Evolutionary conservation across 2,113 vertebrate genomes (phyloP), one percentile per base, ranked within the genome.

Genomic region (Actinemys pallida): DNA sequence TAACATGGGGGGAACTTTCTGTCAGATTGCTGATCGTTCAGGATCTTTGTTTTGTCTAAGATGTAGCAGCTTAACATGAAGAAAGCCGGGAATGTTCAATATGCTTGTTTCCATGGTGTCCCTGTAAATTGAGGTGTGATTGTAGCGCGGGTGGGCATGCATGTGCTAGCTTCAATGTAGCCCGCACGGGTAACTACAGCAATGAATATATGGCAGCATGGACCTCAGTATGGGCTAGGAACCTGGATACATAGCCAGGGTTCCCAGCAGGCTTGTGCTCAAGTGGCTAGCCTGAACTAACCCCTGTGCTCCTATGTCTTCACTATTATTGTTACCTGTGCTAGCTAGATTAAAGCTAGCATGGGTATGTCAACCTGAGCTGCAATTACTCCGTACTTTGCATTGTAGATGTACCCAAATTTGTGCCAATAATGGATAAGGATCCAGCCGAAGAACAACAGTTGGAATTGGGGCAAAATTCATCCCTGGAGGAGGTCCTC

Each of bases 21-120:
- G 62, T 69, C 31, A 16, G 13, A n/a, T 47, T n/a, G 19, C 87
- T 93, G 27, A 4, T 59, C 42, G 76, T 84, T 57, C 89, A 56
- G 27, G 89, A 25, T 17, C 84, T 79, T 5, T 39, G 29, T n/a
- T 3, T 93, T 94, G 90, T 87, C 81, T 95, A 47, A 97, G 62
- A 69, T 19, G 65, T 4, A 82, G 83, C 5, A 89, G 39, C 8
- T 86, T 31, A 79, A 11, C 8, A 22, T 0, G 1, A 53, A 12
- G 87, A 84, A 89, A 89, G 7, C 42, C 83, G 75, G 7, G 52
- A 56, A 3, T 62, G 56, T 17, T 42, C 83, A 45, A 86, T 84
- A 59, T 6, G 1, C 90, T 93, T 65, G 53, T 62, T 35, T 56
- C 59, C 20, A 83, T 86, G 50, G 50, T 27, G 25, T 25, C 56